These are phyloP conservation scores for Drosophila birchii DNA, from an alignment of 2,888 invertebrate genomes.

Conservation along the genomic window DNA sequence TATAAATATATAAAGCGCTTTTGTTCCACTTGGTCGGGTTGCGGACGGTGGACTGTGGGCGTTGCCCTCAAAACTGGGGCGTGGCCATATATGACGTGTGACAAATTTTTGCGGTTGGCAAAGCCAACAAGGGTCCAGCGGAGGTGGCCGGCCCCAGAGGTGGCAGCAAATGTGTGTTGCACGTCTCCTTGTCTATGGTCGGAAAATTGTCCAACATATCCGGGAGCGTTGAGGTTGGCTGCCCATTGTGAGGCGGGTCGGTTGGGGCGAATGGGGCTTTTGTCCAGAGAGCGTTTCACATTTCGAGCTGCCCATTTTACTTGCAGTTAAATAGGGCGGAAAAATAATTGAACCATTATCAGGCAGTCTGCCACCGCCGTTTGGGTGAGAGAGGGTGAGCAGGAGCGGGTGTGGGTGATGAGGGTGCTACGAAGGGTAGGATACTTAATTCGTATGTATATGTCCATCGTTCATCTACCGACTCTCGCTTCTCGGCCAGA, in stretches of 20 bases:
- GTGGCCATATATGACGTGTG: constrained; percentile 64
- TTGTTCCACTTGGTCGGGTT: constrained; percentile 45
- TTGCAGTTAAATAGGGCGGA: constrained; percentile 92
- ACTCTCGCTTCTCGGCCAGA: not conserved
- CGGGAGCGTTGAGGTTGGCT: constrained; percentile 59
- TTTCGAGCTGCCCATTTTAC: constrained; percentile 52
- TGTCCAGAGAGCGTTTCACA: constrained; percentile 21
- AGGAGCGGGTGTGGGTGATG: not conserved
- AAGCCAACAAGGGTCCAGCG: constrained; percentile 43
- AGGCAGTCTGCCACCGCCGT: constrained; percentile 50
- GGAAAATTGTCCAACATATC: constrained; percentile 74
- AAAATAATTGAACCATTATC: constrained; percentile 88
- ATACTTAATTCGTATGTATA: constrained; percentile 8
- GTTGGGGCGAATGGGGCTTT: not conserved
- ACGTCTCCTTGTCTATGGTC: constrained; percentile 61
- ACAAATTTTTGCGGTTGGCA: constrained; percentile 66
- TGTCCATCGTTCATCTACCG: not conserved
- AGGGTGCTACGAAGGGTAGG: not conserved
- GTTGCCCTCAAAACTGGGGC: constrained; percentile 51
- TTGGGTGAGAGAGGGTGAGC: not conserved
- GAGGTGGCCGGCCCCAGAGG: not conserved
- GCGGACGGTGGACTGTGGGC: constrained; percentile 5
- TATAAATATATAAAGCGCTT: constrained; percentile 56
- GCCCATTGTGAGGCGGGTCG: constrained; percentile 16
- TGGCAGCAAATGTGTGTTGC: constrained; percentile 40